Conservation (phyloP, 2,888 invertebrate species). For the Scrobipalpa costella region DNA sequence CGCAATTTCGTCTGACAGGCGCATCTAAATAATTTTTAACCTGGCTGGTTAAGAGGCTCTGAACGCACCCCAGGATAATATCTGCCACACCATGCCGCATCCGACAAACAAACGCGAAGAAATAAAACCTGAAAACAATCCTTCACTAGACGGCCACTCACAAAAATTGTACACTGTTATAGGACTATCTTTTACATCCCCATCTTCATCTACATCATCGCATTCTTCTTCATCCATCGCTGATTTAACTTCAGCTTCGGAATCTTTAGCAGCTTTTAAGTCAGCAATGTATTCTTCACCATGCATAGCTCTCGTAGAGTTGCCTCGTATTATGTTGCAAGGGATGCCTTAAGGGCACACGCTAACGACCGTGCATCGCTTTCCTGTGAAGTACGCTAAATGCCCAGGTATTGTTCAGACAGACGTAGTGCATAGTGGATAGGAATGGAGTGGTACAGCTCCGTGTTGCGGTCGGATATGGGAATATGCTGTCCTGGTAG, state of each 20-base stretch:
- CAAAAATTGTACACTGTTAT: slow-evolving; percentile 50
- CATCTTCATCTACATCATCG: not conserved
- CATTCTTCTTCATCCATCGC: not conserved
- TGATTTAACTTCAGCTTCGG: not conserved
- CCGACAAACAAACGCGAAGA: slow-evolving; percentile 5
- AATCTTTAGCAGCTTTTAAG: not conserved
- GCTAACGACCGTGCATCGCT: slow-evolving; percentile 40
- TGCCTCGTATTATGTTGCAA: slow-evolving; percentile 27
- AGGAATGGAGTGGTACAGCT: not conserved
- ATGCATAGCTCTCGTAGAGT: not conserved
- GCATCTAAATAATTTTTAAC: too few species aligned
- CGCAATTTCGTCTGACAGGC: too few species aligned
- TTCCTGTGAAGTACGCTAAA: slow-evolving; percentile 25
- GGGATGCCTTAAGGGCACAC: slow-evolving; percentile 37
- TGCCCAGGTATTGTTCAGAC: slow-evolving; percentile 21
- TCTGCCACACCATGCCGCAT: not conserved
- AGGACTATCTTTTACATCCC: slow-evolving; percentile 1
- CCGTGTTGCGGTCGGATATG: not conserved
- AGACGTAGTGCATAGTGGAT: not conserved
- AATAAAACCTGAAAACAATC: slow-evolving; percentile 35
- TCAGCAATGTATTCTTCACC: not conserved
- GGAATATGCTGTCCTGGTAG: not conserved
- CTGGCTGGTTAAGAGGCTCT: too few species aligned
- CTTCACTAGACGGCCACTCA: slow-evolving; percentile 38
- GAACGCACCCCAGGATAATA: not conserved